A percentile compares a stretch with the other conserved stretches of the same genome.
phyloP scores from a whole-genome alignment of 64 coral and sea anemone genomes.

The Platygyra sinensis region DNA sequence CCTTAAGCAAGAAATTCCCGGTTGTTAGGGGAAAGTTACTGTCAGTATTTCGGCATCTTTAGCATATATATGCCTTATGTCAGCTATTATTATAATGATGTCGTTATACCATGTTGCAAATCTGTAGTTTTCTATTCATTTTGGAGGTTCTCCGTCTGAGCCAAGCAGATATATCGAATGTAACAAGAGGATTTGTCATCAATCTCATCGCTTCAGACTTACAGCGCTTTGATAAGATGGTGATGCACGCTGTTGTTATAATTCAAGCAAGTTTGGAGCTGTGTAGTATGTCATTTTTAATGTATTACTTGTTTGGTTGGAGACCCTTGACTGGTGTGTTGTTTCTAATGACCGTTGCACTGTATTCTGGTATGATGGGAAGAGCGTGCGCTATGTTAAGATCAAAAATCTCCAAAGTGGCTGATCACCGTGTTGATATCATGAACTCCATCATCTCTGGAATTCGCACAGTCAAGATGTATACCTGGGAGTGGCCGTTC shows the following conservation, averaged over 20 bases:
- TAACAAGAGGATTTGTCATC: slow-evolving; percentile 66
- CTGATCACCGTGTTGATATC: slow-evolving; percentile 15
- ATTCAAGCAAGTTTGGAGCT: slow-evolving; percentile 18
- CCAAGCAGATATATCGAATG: slow-evolving; percentile 48
- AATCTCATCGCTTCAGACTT: slow-evolving; percentile 74
- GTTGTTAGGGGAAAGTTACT: too few relatives aligned
- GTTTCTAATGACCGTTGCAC: neutral
- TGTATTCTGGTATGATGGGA: slow-evolving; percentile 42
- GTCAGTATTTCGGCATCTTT: too few relatives aligned
- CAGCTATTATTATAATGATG: too few relatives aligned
- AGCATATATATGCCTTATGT: too few relatives aligned
- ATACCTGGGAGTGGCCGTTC: slow-evolving; percentile 55
- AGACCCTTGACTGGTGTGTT: neutral
- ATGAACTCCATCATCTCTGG: slow-evolving; percentile 59
- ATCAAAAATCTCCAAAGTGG: slow-evolving; percentile 32
- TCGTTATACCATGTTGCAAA: too few relatives aligned
- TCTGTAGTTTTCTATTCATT: neutral
- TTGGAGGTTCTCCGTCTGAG: slow-evolving; percentile 53
- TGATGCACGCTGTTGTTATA: neutral
- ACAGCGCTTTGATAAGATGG: slow-evolving; percentile 70
- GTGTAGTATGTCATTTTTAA: slow-evolving; percentile 16
- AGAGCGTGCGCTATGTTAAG: slow-evolving; percentile 13
- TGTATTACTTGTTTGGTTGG: slow-evolving; percentile 68
- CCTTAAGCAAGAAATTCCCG: too few relatives aligned
- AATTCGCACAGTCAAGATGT: slow-evolving; percentile 57